Conservation (phyloP, 2,797 vertebrate genomes). For the Taenioides sp. region DNA sequence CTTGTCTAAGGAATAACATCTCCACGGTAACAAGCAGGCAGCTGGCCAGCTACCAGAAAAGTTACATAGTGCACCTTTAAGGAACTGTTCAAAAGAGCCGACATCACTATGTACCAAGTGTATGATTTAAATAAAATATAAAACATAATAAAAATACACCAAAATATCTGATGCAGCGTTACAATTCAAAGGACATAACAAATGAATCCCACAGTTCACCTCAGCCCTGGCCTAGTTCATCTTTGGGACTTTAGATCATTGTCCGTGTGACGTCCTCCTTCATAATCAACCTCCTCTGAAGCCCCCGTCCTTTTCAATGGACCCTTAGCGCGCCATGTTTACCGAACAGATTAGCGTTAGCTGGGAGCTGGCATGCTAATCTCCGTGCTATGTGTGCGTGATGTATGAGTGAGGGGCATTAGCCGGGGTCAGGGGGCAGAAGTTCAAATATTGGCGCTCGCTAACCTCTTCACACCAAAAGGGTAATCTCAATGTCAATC, state of each 20-base stretch:
- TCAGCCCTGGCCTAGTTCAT: background rate
- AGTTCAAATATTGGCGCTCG: constrained; percentile 81
- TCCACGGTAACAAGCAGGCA: too few species aligned
- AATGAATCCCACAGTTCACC: background rate
- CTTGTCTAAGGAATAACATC: too few species aligned
- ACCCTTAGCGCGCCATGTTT: constrained; percentile 71
- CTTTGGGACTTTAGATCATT: background rate
- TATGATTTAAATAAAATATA: too few species aligned
- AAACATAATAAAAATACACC: too few species aligned
- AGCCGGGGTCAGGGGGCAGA: constrained; percentile 59
- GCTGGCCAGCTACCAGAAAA: too few species aligned
- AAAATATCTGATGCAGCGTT: too few species aligned
- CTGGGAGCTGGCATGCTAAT: constrained; percentile 66
- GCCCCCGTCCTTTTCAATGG: constrained; percentile 55
- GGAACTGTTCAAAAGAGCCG: too few species aligned
- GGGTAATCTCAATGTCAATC: constrained; percentile 77
- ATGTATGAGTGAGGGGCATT: constrained; percentile 60
- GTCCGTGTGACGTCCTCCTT: background rate
- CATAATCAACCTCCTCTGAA: background rate
- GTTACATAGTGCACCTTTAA: too few species aligned
- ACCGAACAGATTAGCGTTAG: constrained; percentile 77
- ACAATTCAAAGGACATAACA: too few species aligned
- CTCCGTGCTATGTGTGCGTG: constrained; percentile 48
- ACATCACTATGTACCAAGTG: too few species aligned
- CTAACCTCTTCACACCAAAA: constrained; percentile 74